A percentile compares a stretch with the other conserved stretches of the same genome.
Conservation (phyloP, 23 tunicate species). For the Ascidia mentula region DNA sequence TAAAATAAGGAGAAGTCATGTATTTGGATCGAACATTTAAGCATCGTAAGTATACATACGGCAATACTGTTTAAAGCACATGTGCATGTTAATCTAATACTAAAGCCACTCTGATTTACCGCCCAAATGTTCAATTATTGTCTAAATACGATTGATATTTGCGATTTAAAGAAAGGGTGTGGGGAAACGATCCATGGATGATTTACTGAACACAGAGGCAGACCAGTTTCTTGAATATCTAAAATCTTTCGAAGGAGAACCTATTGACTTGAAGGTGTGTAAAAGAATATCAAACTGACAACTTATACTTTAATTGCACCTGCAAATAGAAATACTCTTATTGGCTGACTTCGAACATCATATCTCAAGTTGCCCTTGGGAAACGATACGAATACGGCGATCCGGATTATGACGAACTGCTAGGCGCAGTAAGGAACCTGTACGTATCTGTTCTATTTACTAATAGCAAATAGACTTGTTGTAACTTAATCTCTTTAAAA, state of each 20-base stretch:
- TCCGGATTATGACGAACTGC: constrained; percentile 2
- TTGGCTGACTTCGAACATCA: not conserved
- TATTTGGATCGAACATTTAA: too few species aligned
- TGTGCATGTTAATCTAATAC: too few species aligned
- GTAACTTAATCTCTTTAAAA: not conserved
- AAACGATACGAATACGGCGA: not conserved
- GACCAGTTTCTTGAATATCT: not conserved
- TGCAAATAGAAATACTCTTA: not conserved
- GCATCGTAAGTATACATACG: too few species aligned
- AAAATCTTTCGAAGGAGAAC: not conserved
- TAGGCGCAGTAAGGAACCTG: not conserved
- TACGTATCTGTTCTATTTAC: too few species aligned
- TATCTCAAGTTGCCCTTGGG: not conserved
- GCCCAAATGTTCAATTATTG: too few species aligned
- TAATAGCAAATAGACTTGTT: not conserved
- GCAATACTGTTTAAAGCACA: too few species aligned
- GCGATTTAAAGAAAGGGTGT: not conserved
- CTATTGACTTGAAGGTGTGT: not conserved
- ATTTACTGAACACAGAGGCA: not conserved
- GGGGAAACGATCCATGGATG: not conserved
- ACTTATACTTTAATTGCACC: not conserved
- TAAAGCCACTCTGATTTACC: too few species aligned
- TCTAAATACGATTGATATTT: too few species aligned
- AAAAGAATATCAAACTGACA: not conserved
- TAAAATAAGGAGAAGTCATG: too few species aligned